These are phyloP conservation scores for Tenebrio molitor DNA, from an alignment of 1,140 invertebrate species.

Conservation along the genomic window DNA sequence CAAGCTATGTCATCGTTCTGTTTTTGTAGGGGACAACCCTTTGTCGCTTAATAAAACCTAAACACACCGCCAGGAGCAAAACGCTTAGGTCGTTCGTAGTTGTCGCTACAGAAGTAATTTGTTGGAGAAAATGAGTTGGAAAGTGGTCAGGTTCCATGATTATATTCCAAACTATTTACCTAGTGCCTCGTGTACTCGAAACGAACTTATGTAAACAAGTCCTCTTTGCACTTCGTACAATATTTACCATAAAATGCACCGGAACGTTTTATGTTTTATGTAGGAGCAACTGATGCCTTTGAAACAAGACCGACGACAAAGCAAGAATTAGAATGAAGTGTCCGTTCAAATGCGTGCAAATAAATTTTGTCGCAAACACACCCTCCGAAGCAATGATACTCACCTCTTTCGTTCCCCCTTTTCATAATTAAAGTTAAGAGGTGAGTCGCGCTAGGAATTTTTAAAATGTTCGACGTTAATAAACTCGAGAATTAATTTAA, in stretches of 20 bases:
- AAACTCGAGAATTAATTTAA: constrained; percentile 2
- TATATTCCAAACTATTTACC: not conserved
- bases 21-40: no score
- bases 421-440: constrained; percentile 5
- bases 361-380: constrained; percentile 2
- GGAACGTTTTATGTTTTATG: not conserved
- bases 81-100: no score
- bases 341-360: not conserved
- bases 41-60: no score
- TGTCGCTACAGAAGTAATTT: no score
- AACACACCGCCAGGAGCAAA: no score
- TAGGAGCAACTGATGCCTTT: not conserved
- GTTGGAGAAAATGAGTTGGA: not conserved
- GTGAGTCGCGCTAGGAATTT: not conserved
- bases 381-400: no score
- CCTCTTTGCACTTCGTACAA: not conserved
- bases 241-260: constrained; percentile 19
- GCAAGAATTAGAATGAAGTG: constrained; percentile 11
- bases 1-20: no score
- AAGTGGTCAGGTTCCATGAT: not conserved
- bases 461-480: not conserved
- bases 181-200: not conserved
- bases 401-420: not conserved
- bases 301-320: not conserved
- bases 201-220: constrained; percentile 10